Evolutionary conservation across 2,888 invertebrate genomes (phyloP).

Genomic region (Aphrophora alni): DNA sequence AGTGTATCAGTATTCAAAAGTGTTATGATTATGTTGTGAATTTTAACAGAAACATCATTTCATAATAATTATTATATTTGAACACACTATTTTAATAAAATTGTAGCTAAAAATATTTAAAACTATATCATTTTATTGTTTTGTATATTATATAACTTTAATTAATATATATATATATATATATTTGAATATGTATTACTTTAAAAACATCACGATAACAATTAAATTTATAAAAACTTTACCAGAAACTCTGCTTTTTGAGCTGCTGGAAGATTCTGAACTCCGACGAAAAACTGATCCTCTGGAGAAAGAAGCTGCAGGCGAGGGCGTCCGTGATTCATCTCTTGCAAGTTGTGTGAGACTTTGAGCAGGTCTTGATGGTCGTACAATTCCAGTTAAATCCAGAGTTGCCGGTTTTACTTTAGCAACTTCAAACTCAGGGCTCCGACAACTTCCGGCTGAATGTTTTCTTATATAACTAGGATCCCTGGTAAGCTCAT

Average conservation of each 20-base stretch:
- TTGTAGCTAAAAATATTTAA: too few relatives aligned
- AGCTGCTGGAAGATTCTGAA: constrained; percentile 65
- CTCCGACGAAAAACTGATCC: constrained; percentile 80
- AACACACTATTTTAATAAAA: too few relatives aligned
- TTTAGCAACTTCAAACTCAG: constrained; percentile 28
- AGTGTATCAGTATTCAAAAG: too few relatives aligned
- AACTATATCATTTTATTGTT: too few relatives aligned
- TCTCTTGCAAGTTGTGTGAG: constrained; percentile 44
- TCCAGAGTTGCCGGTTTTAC: constrained; percentile 68
- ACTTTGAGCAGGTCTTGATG: constrained; percentile 41
- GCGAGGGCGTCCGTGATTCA: constrained; percentile 69
- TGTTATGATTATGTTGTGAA: too few relatives aligned
- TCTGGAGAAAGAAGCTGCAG: constrained; percentile 70
- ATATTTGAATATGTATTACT: too few relatives aligned
- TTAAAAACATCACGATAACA: too few relatives aligned
- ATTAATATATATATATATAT: too few relatives aligned
- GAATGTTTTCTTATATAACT: constrained; percentile 24
- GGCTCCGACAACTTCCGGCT: constrained; percentile 31
- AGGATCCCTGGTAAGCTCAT: background rate
- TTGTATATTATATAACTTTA: too few relatives aligned
- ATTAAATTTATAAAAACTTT: too few relatives aligned
- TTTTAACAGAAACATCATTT: too few relatives aligned
- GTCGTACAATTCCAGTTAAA: constrained; percentile 54
- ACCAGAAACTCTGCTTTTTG: constrained; percentile 46
- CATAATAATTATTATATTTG: too few relatives aligned